Conservation (phyloP, 2,888 invertebrate species). For the Globia sparganii region DNA sequence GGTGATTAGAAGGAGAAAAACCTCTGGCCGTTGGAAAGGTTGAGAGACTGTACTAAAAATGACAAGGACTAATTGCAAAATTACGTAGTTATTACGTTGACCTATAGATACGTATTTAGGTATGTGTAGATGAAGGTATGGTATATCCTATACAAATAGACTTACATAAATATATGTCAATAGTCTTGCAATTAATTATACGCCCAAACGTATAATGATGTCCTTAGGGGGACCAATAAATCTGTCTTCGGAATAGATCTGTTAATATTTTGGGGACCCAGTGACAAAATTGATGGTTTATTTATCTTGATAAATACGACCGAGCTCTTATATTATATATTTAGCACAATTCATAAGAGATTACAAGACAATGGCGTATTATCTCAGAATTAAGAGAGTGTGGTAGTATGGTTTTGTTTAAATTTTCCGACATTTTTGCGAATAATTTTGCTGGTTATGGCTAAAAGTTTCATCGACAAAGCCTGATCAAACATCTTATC, state of each 20-base stretch:
- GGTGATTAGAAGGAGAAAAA: neutral
- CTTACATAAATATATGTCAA: slow-evolving; percentile 27
- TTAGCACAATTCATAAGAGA: slow-evolving; percentile 18
- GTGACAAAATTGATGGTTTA: slow-evolving; percentile 48
- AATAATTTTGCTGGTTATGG: too few species aligned
- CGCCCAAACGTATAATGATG: slow-evolving; percentile 51
- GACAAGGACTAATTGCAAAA: neutral
- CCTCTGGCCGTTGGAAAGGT: neutral
- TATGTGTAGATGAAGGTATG: neutral
- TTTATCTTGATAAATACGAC: slow-evolving; percentile 44
- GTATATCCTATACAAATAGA: neutral
- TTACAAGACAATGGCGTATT: neutral
- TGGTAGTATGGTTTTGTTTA: neutral
- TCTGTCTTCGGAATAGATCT: slow-evolving; percentile 48
- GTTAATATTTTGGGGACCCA: slow-evolving; percentile 54
- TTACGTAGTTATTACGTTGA: neutral
- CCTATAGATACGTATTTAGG: neutral
- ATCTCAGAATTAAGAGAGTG: neutral
- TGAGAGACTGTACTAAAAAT: neutral
- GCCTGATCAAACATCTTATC: neutral
- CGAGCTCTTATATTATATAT: slow-evolving; percentile 14
- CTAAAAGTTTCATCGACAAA: neutral
- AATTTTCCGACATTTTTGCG: neutral
- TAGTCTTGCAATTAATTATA: slow-evolving; percentile 55
- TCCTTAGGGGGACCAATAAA: slow-evolving; percentile 56